Conservation (phyloP, 2,797 vertebrate genomes). For the Champsocephalus gunnari region DNA sequence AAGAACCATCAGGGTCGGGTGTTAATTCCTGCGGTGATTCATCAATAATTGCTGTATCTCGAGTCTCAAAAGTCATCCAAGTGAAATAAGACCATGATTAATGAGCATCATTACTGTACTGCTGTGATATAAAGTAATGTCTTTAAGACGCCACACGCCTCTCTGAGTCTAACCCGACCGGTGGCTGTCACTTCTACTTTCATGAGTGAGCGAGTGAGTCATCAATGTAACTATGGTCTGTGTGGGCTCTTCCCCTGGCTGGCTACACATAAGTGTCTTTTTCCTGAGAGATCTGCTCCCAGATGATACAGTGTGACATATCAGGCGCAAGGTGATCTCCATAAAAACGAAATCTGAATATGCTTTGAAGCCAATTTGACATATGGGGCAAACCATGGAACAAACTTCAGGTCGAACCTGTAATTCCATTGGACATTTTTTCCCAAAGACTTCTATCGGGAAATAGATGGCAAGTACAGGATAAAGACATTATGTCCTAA, state of each 20-base stretch:
- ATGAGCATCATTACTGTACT: slow-evolving; percentile 56
- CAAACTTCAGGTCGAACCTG: no score
- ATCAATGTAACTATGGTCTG: slow-evolving; percentile 40
- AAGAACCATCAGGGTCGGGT: slow-evolving; percentile 17
- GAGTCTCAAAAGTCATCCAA: slow-evolving; percentile 29
- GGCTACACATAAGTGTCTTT: background rate
- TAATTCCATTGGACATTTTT: no score
- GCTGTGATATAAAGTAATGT: slow-evolving; percentile 24
- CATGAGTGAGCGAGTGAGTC: slow-evolving; percentile 64
- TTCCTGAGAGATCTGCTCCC: background rate
- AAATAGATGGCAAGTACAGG: no score
- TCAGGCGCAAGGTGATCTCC: background rate
- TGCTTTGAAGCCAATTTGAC: no score
- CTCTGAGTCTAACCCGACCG: slow-evolving; percentile 20
- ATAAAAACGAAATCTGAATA: no score
- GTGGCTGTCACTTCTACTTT: slow-evolving; percentile 39
- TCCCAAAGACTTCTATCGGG: no score
- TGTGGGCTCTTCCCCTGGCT: background rate
- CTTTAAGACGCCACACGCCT: slow-evolving; percentile 23
- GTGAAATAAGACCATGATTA: slow-evolving; percentile 52
- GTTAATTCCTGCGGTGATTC: slow-evolving; percentile 62
- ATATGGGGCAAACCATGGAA: no score
- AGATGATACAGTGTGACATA: background rate
- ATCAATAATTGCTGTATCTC: slow-evolving; percentile 59
- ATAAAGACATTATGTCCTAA: no score